Evolutionary conservation across 1,140 invertebrate genomes (phyloP), one percentile per base, ranked within the genome.

Genomic region (Brachionus calyciflorus): DNA sequence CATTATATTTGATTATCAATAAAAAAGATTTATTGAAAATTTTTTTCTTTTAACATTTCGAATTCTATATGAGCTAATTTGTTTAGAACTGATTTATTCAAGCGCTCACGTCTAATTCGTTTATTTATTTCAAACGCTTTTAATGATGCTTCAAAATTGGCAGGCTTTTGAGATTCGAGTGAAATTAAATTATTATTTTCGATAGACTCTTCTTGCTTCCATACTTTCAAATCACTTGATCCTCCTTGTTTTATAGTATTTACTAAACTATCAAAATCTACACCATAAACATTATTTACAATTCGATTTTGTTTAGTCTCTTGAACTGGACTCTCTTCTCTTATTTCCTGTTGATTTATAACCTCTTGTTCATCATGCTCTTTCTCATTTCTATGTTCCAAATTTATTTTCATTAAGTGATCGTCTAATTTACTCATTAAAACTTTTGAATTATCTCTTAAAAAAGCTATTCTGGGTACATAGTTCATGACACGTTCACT

Each of bases 121-220:
- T 51, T 73, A 40, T 51, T 73, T 51, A 73, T 73, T 73, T 73
- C 69, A 33, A 73, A 73, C 0, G 69, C 44, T 73, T 33, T 49
- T 21, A 73, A 24, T 26, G 28, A 37, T 51, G 19, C 1, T n/a
- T 73, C 69, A 51, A 73, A 73, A 1, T 51, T 73, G 7, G 69
- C n/a, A 30, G n/a, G n/a, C n/a, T n/a, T n/a, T n/a, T n/a, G n/a
- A n/a, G n/a, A n/a, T n/a, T n/a, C n/a, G n/a, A n/a, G n/a, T n/a
- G n/a, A n/a, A n/a, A n/a, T 19, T 26, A 30, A 7, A 19, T 4
- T 10, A 1, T 73, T 24, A 10, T 40, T 24, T 33, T 46, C 14
- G 21, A 4, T 30, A 37, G n/a, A 0, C 41, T 19, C 4, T 14
- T 17, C n/a, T 37, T 33, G 46, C 19, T 51, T 33, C 28, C 1